Evolutionary conservation across 2,888 invertebrate genomes (phyloP), one percentile per base, ranked within the genome.

Genomic region (Coelopa pilipes): DNA sequence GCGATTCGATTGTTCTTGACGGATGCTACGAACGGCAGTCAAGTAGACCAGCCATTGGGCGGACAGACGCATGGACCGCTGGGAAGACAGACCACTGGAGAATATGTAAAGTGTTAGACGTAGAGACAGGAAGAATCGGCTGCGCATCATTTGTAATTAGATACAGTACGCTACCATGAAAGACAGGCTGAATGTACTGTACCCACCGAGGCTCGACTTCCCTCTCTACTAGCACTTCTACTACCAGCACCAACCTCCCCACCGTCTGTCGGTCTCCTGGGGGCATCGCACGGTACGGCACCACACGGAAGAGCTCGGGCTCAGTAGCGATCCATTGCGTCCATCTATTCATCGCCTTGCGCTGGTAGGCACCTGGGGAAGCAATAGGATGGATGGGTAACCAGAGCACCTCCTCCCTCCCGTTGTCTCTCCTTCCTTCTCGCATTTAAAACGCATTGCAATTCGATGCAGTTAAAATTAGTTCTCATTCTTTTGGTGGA

Each of bases 401-500:
- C 60, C 11, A 11, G 49, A 49, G 53, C 67, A 12, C 12, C 7
- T 7, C 34, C 7, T 34, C 34, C 34, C 34, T 2, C 34, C 34
- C 7, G 34, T 7, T 7, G 34, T 34, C 34, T 34, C 34, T 53
- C 15, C 19, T 17, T 5, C 13, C 21, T 24, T 45, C 53, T 7
- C 49, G 59, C 63, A 60, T 67, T 49, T 50, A 59, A 17, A 72
- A 67, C 67, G 66, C 62, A 60, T 59, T 50, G 50, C 70, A 53
- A 63, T 24, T 46, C 63, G 55, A 70, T 79, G 78, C 79, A 79
- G 77, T 80, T 82, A 82, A 82, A 82, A 82, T 82, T 82, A 82
- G 82, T 82, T 82, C 79, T 81, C 34, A 82, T 82, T 82, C 82
- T 82, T 80, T 80, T 78, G 82, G 46, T 24, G 66, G 45, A 72